Evolutionary conservation across 2,888 invertebrate species (phyloP).

Genomic region (Arge pagana): DNA sequence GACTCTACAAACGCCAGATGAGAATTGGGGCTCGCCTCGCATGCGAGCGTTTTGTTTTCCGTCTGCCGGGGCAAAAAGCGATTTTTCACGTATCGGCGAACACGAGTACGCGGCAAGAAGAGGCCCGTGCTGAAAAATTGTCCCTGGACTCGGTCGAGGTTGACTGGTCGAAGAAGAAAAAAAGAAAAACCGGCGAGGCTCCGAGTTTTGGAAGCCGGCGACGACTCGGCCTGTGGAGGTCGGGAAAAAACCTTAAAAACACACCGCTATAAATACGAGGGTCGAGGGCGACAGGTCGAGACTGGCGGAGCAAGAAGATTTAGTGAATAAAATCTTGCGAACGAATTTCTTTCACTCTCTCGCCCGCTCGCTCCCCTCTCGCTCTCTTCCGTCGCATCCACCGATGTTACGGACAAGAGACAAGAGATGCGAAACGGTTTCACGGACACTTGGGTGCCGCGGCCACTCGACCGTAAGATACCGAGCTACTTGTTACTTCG

Average conservation of each 20-base stretch:
- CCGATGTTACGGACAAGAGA: no score
- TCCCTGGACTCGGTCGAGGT: constrained; percentile 10
- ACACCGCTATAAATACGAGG: no score
- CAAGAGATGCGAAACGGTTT: constrained; percentile 9
- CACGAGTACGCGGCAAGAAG: background rate
- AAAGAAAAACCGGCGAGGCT: no score
- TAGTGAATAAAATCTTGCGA: background rate
- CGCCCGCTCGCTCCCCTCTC: no score
- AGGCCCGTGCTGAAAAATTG: constrained; percentile 9
- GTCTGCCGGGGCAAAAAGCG: background rate
- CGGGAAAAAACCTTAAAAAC: no score
- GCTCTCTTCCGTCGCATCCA: no score
- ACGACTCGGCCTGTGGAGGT: no score
- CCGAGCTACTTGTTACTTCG: constrained; percentile 5
- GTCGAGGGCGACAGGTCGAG: no score
- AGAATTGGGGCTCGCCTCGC: constrained; percentile 5
- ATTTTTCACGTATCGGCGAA: constrained; percentile 11
- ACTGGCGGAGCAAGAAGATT: no score
- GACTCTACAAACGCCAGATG: constrained; percentile 4
- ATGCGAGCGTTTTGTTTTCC: constrained; percentile 1
- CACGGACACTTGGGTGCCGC: constrained; percentile 8
- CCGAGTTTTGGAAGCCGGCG: no score
- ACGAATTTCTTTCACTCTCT: no score
- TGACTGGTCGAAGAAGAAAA: no score
- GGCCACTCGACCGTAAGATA: constrained; percentile 9